Conservation (phyloP, 2,888 invertebrate genomes). For the Andrena flavipes region DNA sequence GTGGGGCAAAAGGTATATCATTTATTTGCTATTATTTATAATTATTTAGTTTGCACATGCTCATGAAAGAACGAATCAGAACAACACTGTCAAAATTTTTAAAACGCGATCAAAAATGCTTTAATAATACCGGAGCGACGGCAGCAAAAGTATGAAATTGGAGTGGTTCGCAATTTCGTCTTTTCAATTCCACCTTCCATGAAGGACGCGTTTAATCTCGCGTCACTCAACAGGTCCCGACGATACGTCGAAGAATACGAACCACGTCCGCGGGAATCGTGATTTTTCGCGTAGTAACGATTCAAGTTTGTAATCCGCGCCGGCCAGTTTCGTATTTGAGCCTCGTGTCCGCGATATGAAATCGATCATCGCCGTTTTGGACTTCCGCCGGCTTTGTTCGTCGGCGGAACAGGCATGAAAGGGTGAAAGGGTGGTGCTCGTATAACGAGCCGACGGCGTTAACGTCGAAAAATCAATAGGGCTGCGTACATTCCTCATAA, state of each 20-base stretch:
- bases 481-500: constrained; percentile 68
- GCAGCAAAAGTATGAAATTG: background rate
- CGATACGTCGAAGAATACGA: background rate
- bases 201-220: background rate
- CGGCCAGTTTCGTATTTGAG: constrained; percentile 49
- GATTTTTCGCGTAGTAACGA: constrained; percentile 6
- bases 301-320: background rate
- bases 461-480: constrained; percentile 75
- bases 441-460: constrained; percentile 60
- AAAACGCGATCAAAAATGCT: background rate
- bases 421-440: constrained; percentile 45
- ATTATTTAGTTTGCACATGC: too few relatives aligned
- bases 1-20: too few relatives aligned
- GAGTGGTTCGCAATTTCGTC: background rate
- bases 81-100: background rate
- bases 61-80: too few relatives aligned
- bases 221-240: constrained; percentile 11
- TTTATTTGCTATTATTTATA: too few relatives aligned
- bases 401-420: constrained; percentile 34
- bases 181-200: background rate
- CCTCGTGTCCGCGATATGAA: constrained; percentile 28
- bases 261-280: background rate
- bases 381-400: constrained; percentile 53
- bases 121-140: background rate
- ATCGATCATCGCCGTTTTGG: constrained; percentile 54